Percentiles rank a stretch among this genome's conserved stretches.
Conservation (phyloP, 1,140 invertebrate genomes). For the Metaphire vulgaris region DNA sequence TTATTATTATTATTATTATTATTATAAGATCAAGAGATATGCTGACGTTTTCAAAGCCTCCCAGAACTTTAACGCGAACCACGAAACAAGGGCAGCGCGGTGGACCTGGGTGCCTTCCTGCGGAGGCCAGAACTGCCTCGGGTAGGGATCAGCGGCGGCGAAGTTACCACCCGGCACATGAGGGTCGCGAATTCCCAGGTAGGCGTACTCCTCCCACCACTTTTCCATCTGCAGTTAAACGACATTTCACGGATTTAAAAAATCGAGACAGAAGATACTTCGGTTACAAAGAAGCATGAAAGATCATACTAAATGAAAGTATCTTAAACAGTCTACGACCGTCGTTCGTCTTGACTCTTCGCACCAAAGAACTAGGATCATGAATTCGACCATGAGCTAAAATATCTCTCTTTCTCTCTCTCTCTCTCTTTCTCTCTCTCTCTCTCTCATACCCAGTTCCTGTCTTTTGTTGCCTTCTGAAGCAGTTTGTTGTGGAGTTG, state of each 20-base stretch:
- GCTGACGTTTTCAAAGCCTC: too few relatives aligned
- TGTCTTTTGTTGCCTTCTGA: conserved; percentile 39
- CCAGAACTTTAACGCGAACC: conserved; percentile 47
- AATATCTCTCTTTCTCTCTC: too few relatives aligned
- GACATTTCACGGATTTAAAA: too few relatives aligned
- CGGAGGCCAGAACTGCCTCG: conserved; percentile 40
- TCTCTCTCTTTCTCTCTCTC: too few relatives aligned
- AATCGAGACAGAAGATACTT: background rate
- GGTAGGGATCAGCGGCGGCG: conserved; percentile 44
- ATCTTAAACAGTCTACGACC: too few relatives aligned
- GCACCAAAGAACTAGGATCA: too few relatives aligned
- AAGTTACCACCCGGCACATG: conserved; percentile 49
- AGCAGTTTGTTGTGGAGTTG: conserved; percentile 44
- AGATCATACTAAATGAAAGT: background rate
- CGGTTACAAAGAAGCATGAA: background rate
- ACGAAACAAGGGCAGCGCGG: conserved; percentile 39
- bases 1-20: too few relatives aligned
- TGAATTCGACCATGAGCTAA: too few relatives aligned
- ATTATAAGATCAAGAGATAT: too few relatives aligned
- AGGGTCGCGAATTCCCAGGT: conserved; percentile 45
- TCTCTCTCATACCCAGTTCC: conserved; percentile 55
- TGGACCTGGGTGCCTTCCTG: conserved; percentile 40
- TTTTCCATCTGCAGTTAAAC: conserved; percentile 47
- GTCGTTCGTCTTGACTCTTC: too few relatives aligned
- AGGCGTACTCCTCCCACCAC: conserved; percentile 52